Evolutionary conservation across 2,113 vertebrate species (phyloP), one percentile per base, ranked within the genome.

Genomic region (Cariama cristata): DNA sequence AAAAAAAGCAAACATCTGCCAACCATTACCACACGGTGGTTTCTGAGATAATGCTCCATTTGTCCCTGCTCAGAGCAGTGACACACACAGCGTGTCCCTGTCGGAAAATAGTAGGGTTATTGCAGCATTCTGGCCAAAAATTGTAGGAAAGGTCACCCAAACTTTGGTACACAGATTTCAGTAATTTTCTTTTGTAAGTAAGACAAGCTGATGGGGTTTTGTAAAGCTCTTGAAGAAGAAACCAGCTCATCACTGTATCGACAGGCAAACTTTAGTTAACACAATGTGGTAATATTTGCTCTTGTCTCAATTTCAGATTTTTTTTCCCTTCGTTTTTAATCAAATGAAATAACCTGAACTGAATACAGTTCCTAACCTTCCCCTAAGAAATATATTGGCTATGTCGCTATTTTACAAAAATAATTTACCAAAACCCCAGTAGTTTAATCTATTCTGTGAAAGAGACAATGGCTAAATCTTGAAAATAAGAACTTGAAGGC

Each of bases 401-500:
- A 7, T 40, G 30, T 60, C 35, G 38, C 24, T 86, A 24, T 38
- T 56, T 35, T 83, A 67, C 33, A 86, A 28, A 83, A 94, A 55
- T 52, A 93, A 88, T 86, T 82, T 86, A 74, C n/a, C 33, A 76
- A 91, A 88, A 79, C 24, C 52, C 20, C 17, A 73, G 60, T 18
- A 84, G 64, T 88, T 92, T 80, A 83, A 73, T 85, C 86, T 96
- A 21, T 88, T 93, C 60, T 93, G 66, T 35, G 83, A 83, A 79
- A 90, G 35, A 93, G 33, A 53, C 59, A 88, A 88, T 69, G 50
- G 73, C 83, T 64, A 88, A 95, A 79, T 91, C 80, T 94, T 76
- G 93, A 83, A 68, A 50, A 66, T 97, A 90, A 86, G 79, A 91
- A 84, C 45, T 88, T 96, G 79, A 94, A 95, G 93, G 92, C 92